These are phyloP conservation scores for Enteromius treurensis DNA, from an alignment of 2,797 vertebrate genomes.

Conservation along the genomic window DNA sequence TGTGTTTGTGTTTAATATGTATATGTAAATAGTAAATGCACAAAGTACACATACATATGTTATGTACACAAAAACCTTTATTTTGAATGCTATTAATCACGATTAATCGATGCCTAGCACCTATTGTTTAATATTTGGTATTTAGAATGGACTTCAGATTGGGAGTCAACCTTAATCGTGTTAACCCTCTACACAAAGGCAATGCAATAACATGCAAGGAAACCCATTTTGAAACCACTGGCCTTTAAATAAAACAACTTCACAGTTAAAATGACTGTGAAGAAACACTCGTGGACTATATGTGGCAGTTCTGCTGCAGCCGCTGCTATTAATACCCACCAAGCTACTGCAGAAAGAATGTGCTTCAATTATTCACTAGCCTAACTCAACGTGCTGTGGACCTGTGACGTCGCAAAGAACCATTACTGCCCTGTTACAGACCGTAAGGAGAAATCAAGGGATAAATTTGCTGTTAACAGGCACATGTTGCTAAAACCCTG, in stretches of 20 bases:
- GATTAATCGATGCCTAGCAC: too few species aligned
- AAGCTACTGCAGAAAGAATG: constrained; percentile 71
- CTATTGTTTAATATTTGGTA: background rate
- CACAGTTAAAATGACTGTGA: constrained; percentile 23
- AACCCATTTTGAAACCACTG: background rate
- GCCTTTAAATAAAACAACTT: background rate
- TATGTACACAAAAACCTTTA: too few species aligned
- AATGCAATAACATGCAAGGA: background rate
- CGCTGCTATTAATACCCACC: constrained; percentile 78
- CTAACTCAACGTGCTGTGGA: constrained; percentile 60
- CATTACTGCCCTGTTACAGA: constrained; percentile 39
- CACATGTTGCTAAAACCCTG: background rate
- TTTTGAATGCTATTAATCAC: too few species aligned
- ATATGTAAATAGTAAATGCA: too few species aligned
- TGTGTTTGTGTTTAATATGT: too few species aligned
- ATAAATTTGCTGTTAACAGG: background rate
- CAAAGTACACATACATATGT: too few species aligned
- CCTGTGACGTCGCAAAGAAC: constrained; percentile 54
- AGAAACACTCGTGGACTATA: constrained; percentile 41
- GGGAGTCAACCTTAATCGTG: background rate
- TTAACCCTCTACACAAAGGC: background rate
- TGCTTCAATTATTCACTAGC: constrained; percentile 80
- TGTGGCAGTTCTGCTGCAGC: constrained; percentile 61
- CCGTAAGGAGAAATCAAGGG: constrained; percentile 16
- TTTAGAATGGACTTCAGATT: background rate